phyloP scores from a whole-genome alignment of 2,888 invertebrate genomes.

The Caenorhabditis sp. region DNA sequence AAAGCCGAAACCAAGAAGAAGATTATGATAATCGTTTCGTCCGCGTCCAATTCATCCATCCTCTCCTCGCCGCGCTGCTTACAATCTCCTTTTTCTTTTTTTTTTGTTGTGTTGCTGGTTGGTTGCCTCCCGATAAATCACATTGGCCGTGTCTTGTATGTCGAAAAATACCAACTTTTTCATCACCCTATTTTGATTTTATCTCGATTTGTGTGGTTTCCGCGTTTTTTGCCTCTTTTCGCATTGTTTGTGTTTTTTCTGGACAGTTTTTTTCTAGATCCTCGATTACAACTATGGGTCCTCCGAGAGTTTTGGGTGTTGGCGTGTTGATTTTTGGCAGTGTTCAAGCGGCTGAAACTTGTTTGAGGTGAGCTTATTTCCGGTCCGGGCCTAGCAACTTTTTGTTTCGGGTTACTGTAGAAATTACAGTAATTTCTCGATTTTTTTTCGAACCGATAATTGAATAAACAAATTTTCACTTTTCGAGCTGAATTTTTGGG shows the following conservation, averaged over 20 bases:
- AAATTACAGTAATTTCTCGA: too few relatives aligned
- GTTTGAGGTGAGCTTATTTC: slow-evolving; percentile 9
- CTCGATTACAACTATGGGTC: not conserved
- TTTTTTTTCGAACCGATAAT: too few relatives aligned
- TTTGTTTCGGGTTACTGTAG: not conserved
- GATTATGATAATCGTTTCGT: not conserved
- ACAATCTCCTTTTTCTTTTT: slow-evolving; percentile 2
- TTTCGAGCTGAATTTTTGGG: too few relatives aligned
- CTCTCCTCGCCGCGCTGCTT: not conserved
- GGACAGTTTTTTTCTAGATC: not conserved
- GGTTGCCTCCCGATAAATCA: not conserved
- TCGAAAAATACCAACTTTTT: not conserved
- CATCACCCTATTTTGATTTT: not conserved
- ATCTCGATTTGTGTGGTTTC: not conserved
- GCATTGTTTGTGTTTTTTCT: not conserved
- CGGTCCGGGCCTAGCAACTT: too few relatives aligned
- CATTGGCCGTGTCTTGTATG: not conserved
- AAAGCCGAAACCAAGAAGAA: not conserved
- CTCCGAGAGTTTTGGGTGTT: not conserved
- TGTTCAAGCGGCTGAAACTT: slow-evolving; percentile 17
- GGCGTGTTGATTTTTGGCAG: not conserved
- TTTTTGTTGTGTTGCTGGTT: not conserved
- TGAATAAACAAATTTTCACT: too few relatives aligned
- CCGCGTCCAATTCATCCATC: not conserved
- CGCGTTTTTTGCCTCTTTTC: not conserved